phyloP scores from a whole-genome alignment of 2,888 invertebrate species.

The Eupithecia subumbrata region DNA sequence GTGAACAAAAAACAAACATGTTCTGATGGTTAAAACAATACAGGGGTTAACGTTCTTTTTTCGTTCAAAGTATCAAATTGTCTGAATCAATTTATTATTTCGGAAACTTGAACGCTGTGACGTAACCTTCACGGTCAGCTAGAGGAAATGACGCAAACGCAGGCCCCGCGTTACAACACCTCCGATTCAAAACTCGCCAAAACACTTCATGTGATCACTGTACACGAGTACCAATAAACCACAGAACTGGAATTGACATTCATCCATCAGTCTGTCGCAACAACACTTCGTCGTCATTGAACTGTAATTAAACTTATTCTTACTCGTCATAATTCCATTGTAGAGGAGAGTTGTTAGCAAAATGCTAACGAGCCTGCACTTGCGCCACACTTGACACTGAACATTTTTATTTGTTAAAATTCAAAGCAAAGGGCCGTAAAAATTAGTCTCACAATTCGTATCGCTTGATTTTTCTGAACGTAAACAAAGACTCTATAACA shows the following conservation, averaged over 20 bases:
- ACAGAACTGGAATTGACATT: constrained; percentile 49
- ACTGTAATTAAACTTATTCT: constrained; percentile 48
- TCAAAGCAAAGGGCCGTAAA: constrained; percentile 22
- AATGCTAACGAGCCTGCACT: constrained; percentile 53
- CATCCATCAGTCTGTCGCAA: constrained; percentile 35
- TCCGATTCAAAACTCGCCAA: constrained; percentile 63
- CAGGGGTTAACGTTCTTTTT: constrained; percentile 1
- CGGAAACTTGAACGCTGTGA: constrained; percentile 63
- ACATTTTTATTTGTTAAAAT: constrained; percentile 47
- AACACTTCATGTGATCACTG: constrained; percentile 60
- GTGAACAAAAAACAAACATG: constrained; percentile 4
- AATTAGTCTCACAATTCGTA: constrained; percentile 12
- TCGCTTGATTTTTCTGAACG: constrained; percentile 15
- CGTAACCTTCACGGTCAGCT: constrained; percentile 81
- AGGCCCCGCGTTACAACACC: constrained; percentile 63
- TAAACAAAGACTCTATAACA: constrained; percentile 29
- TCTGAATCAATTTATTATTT: constrained; percentile 36
- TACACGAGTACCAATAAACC: constrained; percentile 43
- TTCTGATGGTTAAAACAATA: constrained; percentile 9
- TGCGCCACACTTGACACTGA: constrained; percentile 58
- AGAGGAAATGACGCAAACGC: constrained; percentile 82
- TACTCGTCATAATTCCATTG: constrained; percentile 36
- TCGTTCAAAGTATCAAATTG: constrained; percentile 4
- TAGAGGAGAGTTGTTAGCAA: constrained; percentile 46
- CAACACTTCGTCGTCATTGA: constrained; percentile 42